Evolutionary conservation across 2,797 vertebrate genomes (phyloP), one percentile per base, ranked within the genome.

Genomic region (Odontamblyopus lacepedii): DNA sequence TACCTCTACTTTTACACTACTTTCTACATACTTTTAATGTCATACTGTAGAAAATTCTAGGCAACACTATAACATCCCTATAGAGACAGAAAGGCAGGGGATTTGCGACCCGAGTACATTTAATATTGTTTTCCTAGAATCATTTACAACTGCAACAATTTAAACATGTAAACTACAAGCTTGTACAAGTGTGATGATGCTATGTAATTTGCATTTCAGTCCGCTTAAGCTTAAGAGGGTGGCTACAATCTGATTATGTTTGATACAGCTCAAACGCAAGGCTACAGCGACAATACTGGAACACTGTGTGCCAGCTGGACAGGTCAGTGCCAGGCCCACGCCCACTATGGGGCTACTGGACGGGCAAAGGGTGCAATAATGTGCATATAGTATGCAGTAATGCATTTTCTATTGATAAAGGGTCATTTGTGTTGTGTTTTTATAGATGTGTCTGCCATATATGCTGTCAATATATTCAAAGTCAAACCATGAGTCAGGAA

Each of bases 291-390:
- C 81, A 88, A 85, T 79, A 80, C 77, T 78, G 77, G 80, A 88
- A 88, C 87, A 88, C 78, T 76, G 78, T 79, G 88, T 86, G 84
- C 87, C 89, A 90, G 87, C 86, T 89, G 82, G 87, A 85, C 83
- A 79, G 89, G 86, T 89, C 85, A 87, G 41, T 72, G 73, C 61
- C 72, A 80, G 81, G 78, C 71, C 83, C 77, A 82, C 72, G 79
- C 71, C 83, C 77, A 82, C 72, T 79, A 1, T 11, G 59, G n/a
- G 59, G n/a, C 23, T 6, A 26, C 55, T 56, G 70, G 81, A 87
- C 82, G 78, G 51, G 67, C 12, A 77, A 38, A 26, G n/a, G 35
- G 4, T 19, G 60, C 11, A 63, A 12, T 19, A 63, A 50, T 53
- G 51, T 69, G 55, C 62, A 32, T 29, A 19, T n/a, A 38, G 15